phyloP scores from a whole-genome alignment of 2,888 invertebrate species.

The Melanostoma mellinum region DNA sequence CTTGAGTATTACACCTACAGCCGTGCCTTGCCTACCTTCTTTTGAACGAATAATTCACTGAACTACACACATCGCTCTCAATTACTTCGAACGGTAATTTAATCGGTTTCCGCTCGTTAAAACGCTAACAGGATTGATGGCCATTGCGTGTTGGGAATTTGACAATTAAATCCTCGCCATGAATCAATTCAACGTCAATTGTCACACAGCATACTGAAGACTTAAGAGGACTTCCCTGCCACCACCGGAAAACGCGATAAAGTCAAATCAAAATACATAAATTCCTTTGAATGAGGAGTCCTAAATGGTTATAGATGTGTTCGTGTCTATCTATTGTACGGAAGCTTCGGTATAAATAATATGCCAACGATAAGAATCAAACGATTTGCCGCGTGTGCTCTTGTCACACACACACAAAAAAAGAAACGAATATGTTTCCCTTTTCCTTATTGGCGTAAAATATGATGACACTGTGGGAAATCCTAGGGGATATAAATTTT shows the following conservation, averaged over 20 bases:
- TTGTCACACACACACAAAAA: constrained; percentile 12
- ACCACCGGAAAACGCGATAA: constrained; percentile 1
- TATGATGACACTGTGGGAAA: constrained; percentile 25
- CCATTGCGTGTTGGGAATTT: constrained; percentile 47
- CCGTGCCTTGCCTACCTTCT: constrained; percentile 2
- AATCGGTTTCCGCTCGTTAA: constrained; percentile 47
- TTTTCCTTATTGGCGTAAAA: constrained; percentile 33
- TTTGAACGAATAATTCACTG: neutral
- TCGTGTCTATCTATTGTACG: constrained; percentile 1
- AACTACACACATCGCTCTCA: constrained; percentile 35
- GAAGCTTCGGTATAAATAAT: constrained; percentile 24
- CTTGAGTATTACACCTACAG: no score
- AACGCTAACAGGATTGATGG: constrained; percentile 46
- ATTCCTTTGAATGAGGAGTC: constrained; percentile 34
- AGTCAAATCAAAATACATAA: constrained; percentile 33
- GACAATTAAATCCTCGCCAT: constrained; percentile 49
- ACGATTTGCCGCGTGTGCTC: constrained; percentile 19
- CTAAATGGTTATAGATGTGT: constrained; percentile 20
- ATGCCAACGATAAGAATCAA: constrained; percentile 48
- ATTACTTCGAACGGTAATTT: constrained; percentile 36
- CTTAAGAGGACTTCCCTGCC: constrained; percentile 16
- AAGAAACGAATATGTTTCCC: constrained; percentile 42
- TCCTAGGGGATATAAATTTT: constrained; percentile 48
- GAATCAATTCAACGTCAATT: constrained; percentile 53
- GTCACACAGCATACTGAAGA: constrained; percentile 10